Conservation (phyloP, 2,888 invertebrate species). For the Nycteola revayana region DNA sequence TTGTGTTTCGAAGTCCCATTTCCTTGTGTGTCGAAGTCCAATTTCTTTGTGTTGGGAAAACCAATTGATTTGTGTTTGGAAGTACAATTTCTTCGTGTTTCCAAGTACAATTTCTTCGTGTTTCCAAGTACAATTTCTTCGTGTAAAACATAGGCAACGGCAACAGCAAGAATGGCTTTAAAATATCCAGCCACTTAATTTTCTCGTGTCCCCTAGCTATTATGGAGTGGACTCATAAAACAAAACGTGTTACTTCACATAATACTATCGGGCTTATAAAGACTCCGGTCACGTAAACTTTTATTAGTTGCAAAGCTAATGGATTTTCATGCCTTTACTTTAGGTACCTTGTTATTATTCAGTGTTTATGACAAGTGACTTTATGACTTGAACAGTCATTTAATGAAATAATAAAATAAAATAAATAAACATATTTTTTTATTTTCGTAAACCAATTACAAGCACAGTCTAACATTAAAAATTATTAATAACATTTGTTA, state of each 20-base stretch:
- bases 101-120: conserved; percentile 51
- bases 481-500: too few species aligned
- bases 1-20: too few species aligned
- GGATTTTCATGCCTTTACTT: conserved; percentile 26
- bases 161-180: conserved; percentile 42
- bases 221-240: conserved; percentile 43
- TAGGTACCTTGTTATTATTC: conserved; percentile 39
- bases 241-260: conserved; percentile 38
- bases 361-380: conserved; percentile 36
- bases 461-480: too few species aligned
- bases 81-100: too few species aligned
- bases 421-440: too few species aligned
- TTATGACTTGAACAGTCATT: too few species aligned
- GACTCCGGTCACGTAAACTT: conserved; percentile 39
- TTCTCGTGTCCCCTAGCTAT: conserved; percentile 40
- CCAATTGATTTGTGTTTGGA: too few species aligned
- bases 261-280: conserved; percentile 25
- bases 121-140: conserved; percentile 51
- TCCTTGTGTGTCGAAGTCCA: too few species aligned
- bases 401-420: too few species aligned
- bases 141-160: conserved; percentile 48
- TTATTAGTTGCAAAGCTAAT: conserved; percentile 43
- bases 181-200: conserved; percentile 54
- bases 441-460: too few species aligned
- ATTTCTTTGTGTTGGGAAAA: too few species aligned